These are phyloP conservation scores for Aethes cnicana DNA, from an alignment of 2,888 invertebrate species.

Conservation along the genomic window DNA sequence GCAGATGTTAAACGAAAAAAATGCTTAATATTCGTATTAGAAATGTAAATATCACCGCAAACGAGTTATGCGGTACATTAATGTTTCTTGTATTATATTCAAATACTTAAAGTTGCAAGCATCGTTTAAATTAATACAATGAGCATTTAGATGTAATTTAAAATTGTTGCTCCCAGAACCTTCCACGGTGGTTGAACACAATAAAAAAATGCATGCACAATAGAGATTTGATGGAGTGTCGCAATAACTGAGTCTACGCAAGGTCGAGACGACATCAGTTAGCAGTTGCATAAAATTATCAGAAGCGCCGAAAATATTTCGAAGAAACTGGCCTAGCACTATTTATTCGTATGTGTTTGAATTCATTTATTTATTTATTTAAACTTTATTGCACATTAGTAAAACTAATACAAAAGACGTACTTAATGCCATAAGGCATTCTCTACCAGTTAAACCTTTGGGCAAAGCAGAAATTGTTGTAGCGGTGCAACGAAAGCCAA, in stretches of 20 bases:
- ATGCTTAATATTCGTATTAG: no score
- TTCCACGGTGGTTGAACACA: slow-evolving; percentile 40
- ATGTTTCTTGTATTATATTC: slow-evolving; percentile 10
- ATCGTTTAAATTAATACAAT: slow-evolving; percentile 26
- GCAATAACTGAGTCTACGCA: slow-evolving; percentile 41
- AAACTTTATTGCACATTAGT: no score
- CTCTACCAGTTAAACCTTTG: no score
- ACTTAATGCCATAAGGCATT: no score
- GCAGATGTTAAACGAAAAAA: no score
- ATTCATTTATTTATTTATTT: no score
- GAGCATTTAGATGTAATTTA: slow-evolving; percentile 27
- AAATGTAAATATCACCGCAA: no score
- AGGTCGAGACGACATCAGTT: slow-evolving; percentile 48
- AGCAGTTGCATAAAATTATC: slow-evolving; percentile 36
- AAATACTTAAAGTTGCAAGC: slow-evolving; percentile 8
- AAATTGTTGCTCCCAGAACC: slow-evolving; percentile 26
- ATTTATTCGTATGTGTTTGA: no score
- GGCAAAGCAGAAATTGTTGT: no score
- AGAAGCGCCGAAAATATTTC: slow-evolving; percentile 37
- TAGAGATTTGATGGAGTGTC: slow-evolving; percentile 45
- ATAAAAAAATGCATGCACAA: slow-evolving; percentile 51
- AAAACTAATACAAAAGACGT: no score
- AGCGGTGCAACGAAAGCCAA: no score
- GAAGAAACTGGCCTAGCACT: neutral
- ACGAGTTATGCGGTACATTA: no score